Evolutionary conservation across 2,797 vertebrate genomes (phyloP), one percentile per base, ranked within the genome.

Genomic region (Rhynchonycteris naso): DNA sequence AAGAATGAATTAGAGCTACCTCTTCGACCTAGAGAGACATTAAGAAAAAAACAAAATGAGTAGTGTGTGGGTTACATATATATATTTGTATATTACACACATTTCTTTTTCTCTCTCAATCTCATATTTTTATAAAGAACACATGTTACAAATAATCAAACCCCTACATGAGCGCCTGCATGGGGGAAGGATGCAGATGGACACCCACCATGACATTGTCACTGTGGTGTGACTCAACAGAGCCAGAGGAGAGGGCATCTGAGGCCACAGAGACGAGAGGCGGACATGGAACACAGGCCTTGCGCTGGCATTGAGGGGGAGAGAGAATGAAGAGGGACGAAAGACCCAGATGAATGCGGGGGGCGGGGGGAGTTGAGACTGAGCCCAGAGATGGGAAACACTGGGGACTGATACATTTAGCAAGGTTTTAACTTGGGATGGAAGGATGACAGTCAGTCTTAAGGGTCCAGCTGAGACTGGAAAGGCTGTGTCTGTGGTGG

Each of bases 21-120:
- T 90, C 82, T 72, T 24, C 89, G 78, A 86, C 47, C n/a, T 68
- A 43, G 16, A 80, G 92, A 65, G 75, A 66, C 54, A 38, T 50
- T 54, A 86, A 63, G n/a, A 52, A 16, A 63, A 90, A 93, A 84
- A 63, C 16, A 63, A 85, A 72, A 72, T 22, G 43, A 10, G 33
- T 68, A 10, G 2, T 2, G 11, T 30, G 14, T 19, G 5, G 52
- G 12, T 35, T 35, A 35, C 43, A 43, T 50, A 30, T 22, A n/a
- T 14, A 10, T 4, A 14, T 15, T 8, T 80, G 19, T 68, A 19
- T 58, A 22, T 38, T 8, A 33, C 58, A 54, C 18, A 24, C n/a
- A 54, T 61, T 15, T 26, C 8, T 82, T 58, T 82, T 43, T 78
- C 79, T 82, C n/a, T 81, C 16, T 47, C 58, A 28, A 7, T 90